Percentiles rank a stretch among this genome's conserved stretches.
Evolutionary conservation across 2,888 invertebrate genomes (phyloP).

Genomic region (Phasia obesa): DNA sequence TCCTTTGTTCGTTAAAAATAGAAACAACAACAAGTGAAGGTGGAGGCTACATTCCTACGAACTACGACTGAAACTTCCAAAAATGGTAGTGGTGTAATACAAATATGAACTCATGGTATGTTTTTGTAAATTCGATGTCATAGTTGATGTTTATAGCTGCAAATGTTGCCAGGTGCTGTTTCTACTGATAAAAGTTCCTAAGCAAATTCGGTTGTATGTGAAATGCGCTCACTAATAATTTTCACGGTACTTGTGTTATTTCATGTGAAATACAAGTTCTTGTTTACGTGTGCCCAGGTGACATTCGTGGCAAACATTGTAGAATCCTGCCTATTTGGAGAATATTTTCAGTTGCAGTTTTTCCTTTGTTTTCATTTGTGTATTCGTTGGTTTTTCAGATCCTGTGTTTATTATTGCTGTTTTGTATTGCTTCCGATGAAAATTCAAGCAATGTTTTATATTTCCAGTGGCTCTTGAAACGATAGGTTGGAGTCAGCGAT

Average conservation of each 20-base stretch:
- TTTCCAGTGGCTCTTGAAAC: conserved; percentile 55
- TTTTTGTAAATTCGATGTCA: conserved; percentile 15
- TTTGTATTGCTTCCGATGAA: conserved; percentile 49
- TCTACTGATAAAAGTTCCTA: conserved; percentile 45
- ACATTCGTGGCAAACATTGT: conserved; percentile 39
- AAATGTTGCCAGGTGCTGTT: conserved; percentile 15
- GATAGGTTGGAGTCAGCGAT: conserved; percentile 58
- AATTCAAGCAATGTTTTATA: conserved; percentile 62
- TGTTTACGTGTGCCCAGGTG: conserved; percentile 63
- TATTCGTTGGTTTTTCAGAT: background rate
- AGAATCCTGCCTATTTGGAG: conserved; percentile 45
- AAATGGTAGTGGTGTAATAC: too few species aligned
- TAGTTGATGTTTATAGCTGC: background rate
- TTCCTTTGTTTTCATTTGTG: conserved; percentile 43
- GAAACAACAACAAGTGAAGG: conserved; percentile 8
- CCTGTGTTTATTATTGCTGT: conserved; percentile 6
- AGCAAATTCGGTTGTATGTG: conserved; percentile 23
- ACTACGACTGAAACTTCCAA: too few species aligned
- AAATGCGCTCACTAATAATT: too few species aligned
- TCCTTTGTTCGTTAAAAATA: background rate
- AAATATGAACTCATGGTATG: background rate
- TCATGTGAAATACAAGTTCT: conserved; percentile 64
- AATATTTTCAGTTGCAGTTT: conserved; percentile 66
- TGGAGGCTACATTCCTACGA: too few species aligned
- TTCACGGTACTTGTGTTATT: conserved; percentile 61